Percentiles rank a stretch among this genome's conserved stretches.
Conservation (phyloP, 2,888 invertebrate genomes). For the Cantharis lateralis region DNA sequence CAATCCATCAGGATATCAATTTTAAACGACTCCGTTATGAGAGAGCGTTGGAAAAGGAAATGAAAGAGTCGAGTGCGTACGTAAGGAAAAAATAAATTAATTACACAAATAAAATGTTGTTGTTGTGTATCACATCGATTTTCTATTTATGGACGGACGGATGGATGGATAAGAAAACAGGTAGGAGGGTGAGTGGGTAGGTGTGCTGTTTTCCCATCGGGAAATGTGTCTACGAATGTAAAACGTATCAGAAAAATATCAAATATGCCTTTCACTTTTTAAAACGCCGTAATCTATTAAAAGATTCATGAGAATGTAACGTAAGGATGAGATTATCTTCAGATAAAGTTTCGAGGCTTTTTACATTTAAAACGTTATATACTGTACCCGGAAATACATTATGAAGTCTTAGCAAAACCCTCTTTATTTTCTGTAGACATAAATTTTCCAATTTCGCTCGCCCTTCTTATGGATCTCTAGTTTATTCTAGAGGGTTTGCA, state of each 20-base stretch:
- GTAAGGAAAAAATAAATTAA: neutral
- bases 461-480: conserved; percentile 49
- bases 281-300: conserved; percentile 15
- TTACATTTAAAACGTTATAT: conserved; percentile 35
- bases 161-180: neutral
- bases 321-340: conserved; percentile 18
- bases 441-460: conserved; percentile 56
- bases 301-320: conserved; percentile 8
- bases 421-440: conserved; percentile 52
- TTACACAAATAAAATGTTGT: neutral
- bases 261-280: neutral
- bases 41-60: neutral
- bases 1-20: neutral
- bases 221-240: neutral
- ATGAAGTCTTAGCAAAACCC: conserved; percentile 46
- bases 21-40: neutral
- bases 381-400: conserved; percentile 41
- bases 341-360: conserved; percentile 18
- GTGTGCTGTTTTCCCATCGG: neutral
- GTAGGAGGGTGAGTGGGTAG: neutral
- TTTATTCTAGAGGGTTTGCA: conserved; percentile 51
- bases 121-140: neutral
- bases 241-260: neutral
- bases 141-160: neutral
- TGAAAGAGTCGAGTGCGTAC: neutral